Evolutionary conservation across 2,888 invertebrate species (phyloP).

Genomic region (Copidosoma aretas): DNA sequence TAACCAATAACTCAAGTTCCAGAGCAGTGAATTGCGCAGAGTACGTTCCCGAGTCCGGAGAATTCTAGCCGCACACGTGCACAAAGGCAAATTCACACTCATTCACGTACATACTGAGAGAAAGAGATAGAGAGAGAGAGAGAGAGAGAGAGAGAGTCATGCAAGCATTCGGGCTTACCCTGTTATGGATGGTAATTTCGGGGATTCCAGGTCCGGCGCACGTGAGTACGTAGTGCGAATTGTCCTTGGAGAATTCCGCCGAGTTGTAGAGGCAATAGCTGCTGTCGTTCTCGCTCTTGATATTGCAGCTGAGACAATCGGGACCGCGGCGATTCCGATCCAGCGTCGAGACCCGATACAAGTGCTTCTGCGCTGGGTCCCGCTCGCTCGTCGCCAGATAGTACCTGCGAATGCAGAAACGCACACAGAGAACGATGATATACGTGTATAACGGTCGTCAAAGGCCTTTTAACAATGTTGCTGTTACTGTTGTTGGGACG

Average conservation of each 20-base stretch:
- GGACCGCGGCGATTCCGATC: conserved; percentile 57
- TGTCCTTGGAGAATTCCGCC: conserved; percentile 73
- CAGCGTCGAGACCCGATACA: conserved; percentile 75
- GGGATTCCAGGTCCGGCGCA: conserved; percentile 89
- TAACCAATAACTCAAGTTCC: no score
- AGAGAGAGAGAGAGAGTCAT: no score
- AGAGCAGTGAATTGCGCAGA: no score
- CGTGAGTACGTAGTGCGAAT: conserved; percentile 74
- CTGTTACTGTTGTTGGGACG: background rate
- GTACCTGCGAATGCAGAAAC: conserved; percentile 68
- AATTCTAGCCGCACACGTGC: no score
- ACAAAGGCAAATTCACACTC: no score
- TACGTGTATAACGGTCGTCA: no score
- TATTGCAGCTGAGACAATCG: conserved; percentile 80
- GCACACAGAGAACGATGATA: no score
- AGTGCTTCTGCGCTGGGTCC: conserved; percentile 80
- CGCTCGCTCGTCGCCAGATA: conserved; percentile 80
- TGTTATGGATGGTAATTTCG: conserved; percentile 70
- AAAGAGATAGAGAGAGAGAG: no score
- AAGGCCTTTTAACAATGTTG: background rate
- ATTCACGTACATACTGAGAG: no score
- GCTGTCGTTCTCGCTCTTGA: conserved; percentile 64
- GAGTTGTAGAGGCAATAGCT: conserved; percentile 72
- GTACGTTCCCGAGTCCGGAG: no score
- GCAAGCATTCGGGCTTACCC: conserved; percentile 59